Conservation (phyloP, 2,888 invertebrate species). For the Cosmia pyralina region DNA sequence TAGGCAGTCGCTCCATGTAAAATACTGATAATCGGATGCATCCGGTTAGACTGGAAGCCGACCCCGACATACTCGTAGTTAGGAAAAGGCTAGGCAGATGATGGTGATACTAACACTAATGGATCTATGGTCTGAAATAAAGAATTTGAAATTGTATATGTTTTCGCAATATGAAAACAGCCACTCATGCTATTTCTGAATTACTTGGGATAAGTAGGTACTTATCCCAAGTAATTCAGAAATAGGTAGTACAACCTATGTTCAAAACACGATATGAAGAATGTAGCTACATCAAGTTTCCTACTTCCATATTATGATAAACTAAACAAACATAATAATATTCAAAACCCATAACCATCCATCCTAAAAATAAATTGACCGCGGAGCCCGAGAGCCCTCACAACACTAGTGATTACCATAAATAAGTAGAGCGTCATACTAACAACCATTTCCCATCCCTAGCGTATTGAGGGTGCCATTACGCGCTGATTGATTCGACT, state of each 20-base stretch:
- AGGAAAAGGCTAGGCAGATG: too few relatives aligned
- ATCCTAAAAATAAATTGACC: conserved; percentile 66
- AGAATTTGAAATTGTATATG: too few relatives aligned
- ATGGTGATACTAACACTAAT: too few relatives aligned
- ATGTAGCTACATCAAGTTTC: not conserved
- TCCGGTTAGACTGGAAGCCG: too few relatives aligned
- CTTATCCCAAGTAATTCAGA: too few relatives aligned
- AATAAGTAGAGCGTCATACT: conserved; percentile 76
- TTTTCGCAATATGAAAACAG: not conserved
- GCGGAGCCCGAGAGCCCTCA: conserved; percentile 52
- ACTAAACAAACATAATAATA: conserved; percentile 34
- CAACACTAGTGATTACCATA: conserved; percentile 78
- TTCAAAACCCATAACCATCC: conserved; percentile 50
- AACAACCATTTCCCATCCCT: conserved; percentile 70
- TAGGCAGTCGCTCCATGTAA: too few relatives aligned
- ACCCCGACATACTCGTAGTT: too few relatives aligned
- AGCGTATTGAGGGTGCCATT: conserved; percentile 76
- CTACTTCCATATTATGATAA: conserved; percentile 1
- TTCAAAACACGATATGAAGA: not conserved
- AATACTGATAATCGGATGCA: too few relatives aligned
- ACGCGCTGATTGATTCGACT: conserved; percentile 84
- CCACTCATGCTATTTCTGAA: not conserved
- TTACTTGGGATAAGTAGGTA: not conserved
- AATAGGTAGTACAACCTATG: too few relatives aligned
- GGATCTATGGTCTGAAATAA: too few relatives aligned